Base-by-base conservation (phyloP, 2,113 vertebrate genomes). In the Vanacampus margaritifer region DNA sequence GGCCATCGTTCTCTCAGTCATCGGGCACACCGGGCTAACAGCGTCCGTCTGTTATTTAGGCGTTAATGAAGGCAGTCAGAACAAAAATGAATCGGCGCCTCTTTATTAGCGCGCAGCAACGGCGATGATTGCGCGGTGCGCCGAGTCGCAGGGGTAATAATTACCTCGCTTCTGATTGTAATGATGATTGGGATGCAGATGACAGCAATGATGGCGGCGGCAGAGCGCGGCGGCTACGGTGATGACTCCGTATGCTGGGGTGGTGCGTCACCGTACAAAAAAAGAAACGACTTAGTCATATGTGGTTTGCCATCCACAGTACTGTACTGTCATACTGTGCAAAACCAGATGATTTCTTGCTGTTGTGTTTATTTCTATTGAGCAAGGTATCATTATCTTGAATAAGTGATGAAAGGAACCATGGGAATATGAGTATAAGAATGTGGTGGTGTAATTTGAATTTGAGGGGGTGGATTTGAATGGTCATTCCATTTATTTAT, bases 1-100 rank as follows among this genome's bases (percentile, higher is more conserved):
- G 85, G 83, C 87, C 83, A 39, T 54, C 79, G 83, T 87, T 83
- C 84, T 79, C 82, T 69, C 89, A 88, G 89, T 80, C 77, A 79
- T 88, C 85, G 83, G 85, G 86, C 83, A 72, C 80, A 86, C 82
- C 85, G 81, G 79, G 85, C 74, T 89, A 88, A 89, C 84, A 79
- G 80, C 72, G 81, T 87, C 87, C 87, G 87, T 90, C 89, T 89
- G 88, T 82, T 85, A 84, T 76, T 72, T 78, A 80, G 80, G 82
- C 77, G 67, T 57, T 86, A 87, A 90, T 81, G 84, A 87, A 86
- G 81, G 70, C 76, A 79, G 83, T 67, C 84, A 56, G 74, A 81
- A 78, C 65, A 68, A n/a, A 78, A 84, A 87, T 85, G 68, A 89
- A 86, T 88, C 83, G 80, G 78, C 60, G 85, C 78, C 86, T 79